Evolutionary conservation across 2,797 vertebrate species (phyloP).

Genomic region (Acanthis flammea): DNA sequence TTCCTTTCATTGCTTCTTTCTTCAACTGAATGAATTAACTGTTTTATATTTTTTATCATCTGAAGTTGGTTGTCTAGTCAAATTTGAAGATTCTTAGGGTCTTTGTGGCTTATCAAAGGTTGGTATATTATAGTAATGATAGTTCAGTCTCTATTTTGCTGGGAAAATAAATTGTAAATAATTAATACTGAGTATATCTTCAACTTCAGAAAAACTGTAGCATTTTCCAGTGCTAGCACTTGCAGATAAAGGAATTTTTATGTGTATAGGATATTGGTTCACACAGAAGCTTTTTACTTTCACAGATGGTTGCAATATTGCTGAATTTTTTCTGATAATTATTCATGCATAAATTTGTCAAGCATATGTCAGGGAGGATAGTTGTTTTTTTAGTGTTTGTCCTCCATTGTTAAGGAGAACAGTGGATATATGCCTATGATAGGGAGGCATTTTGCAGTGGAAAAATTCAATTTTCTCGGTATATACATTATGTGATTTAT

Average conservation of each 20-base stretch:
- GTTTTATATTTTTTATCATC: background rate
- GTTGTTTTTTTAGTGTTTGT: background rate
- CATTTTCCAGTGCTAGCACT: background rate
- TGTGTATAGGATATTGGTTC: background rate
- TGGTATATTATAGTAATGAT: background rate
- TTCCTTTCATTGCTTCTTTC: background rate
- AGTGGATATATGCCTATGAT: background rate
- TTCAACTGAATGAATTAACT: background rate
- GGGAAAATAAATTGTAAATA: background rate
- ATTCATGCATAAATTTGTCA: background rate
- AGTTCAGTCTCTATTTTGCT: background rate
- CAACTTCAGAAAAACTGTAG: background rate
- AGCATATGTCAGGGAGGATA: background rate
- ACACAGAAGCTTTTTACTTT: background rate
- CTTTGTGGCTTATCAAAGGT: background rate
- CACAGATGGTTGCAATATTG: background rate
- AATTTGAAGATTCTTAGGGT: background rate
- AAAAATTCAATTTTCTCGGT: background rate
- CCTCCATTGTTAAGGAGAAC: background rate
- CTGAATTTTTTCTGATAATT: background rate
- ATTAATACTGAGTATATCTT: background rate
- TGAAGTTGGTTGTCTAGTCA: background rate
- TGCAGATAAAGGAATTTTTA: background rate
- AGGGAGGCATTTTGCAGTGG: background rate
- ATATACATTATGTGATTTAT: conserved; percentile 5